Evolutionary conservation across 2,113 vertebrate genomes (phyloP).

Genomic region (Lagopus leucura): DNA sequence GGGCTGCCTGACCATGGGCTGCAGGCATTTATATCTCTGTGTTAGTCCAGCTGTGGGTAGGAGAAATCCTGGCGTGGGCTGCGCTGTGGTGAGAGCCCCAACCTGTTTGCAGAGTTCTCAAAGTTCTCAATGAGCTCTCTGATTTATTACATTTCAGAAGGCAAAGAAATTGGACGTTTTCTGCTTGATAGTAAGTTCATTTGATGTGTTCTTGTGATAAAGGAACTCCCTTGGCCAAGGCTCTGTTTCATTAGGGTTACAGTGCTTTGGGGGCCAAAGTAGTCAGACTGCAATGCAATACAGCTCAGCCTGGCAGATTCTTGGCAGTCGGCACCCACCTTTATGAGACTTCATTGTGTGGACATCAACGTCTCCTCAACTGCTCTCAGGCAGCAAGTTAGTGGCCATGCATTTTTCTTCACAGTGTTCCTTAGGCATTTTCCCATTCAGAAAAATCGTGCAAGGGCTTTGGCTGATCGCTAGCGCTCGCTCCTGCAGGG

Average conservation of each 20-base stretch:
- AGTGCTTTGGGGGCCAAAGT: slow-evolving; percentile 16
- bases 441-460: neutral
- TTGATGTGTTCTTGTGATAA: slow-evolving; percentile 9
- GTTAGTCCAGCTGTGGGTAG: neutral
- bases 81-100: neutral
- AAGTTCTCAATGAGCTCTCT: neutral
- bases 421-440: slow-evolving; percentile 28
- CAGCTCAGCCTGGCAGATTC: slow-evolving; percentile 53
- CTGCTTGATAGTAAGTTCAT: slow-evolving; percentile 8
- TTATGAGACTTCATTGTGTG: slow-evolving; percentile 52
- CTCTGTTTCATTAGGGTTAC: neutral
- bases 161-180: slow-evolving; percentile 1
- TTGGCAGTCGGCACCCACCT: slow-evolving; percentile 46
- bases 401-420: slow-evolving; percentile 52
- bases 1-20: neutral
- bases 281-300: neutral
- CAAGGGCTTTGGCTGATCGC: neutral
- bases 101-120: slow-evolving; percentile 7
- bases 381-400: slow-evolving; percentile 42
- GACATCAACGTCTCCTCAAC: slow-evolving; percentile 43
- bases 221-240: neutral
- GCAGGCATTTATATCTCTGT: neutral
- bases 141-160: neutral
- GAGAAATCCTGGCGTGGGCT: accelerated
- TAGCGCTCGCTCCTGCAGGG: neutral